phyloP scores from a whole-genome alignment of 2,888 invertebrate genomes.

The Smittia sp. region DNA sequence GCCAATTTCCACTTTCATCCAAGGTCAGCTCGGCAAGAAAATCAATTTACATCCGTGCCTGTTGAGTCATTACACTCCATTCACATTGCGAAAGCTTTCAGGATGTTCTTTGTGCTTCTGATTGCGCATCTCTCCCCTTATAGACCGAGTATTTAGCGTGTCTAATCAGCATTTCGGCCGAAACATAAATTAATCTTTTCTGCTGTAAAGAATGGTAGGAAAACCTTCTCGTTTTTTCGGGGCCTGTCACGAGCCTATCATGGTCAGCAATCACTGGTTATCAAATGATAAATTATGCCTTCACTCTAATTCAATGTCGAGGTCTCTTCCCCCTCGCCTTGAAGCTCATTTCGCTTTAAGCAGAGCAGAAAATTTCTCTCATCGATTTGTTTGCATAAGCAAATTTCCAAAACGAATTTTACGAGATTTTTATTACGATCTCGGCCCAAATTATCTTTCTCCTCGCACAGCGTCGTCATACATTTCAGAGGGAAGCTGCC shows the following conservation, averaged over 20 bases:
- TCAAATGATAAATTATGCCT: constrained; percentile 34
- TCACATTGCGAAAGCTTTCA: not conserved
- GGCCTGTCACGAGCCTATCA: constrained; percentile 30
- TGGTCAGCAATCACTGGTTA: constrained; percentile 35
- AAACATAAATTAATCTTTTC: constrained; percentile 22
- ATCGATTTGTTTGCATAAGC: constrained; percentile 38
- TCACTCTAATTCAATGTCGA: constrained; percentile 17
- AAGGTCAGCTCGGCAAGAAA: not conserved
- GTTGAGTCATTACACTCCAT: constrained; percentile 19
- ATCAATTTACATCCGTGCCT: constrained; percentile 11
- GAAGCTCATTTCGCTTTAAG: not conserved
- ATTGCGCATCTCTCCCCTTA: not conserved
- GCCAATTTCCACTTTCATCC: not conserved
- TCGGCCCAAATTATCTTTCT: constrained; percentile 12
- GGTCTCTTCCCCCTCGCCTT: not conserved
- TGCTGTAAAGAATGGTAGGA: not conserved
- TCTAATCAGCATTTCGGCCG: constrained; percentile 28
- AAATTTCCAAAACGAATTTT: constrained; percentile 21
- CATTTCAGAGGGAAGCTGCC: not conserved
- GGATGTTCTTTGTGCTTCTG: not conserved
- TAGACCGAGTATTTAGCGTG: constrained; percentile 26
- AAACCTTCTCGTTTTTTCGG: not conserved
- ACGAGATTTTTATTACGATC: constrained; percentile 37
- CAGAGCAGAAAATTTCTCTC: not conserved
- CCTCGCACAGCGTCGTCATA: not conserved